Evolutionary conservation across 2,888 invertebrate genomes (phyloP).

Genomic region (Thera obeliscata): DNA sequence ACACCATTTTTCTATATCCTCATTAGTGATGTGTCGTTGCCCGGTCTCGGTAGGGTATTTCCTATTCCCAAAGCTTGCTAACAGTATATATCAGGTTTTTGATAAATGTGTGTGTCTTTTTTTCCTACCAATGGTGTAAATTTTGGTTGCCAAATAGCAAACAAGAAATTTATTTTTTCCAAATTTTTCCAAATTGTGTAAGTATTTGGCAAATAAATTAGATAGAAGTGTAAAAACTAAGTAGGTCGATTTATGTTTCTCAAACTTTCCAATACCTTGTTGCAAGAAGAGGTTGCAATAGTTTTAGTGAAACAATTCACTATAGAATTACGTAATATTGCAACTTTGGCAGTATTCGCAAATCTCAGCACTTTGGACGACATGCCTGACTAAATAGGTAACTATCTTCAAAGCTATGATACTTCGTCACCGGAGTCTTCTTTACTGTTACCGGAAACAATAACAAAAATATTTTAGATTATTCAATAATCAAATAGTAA

Average conservation of each 20-base stretch:
- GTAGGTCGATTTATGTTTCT: not conserved
- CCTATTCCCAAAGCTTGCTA: no score
- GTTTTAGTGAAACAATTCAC: constrained; percentile 63
- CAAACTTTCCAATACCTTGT: constrained; percentile 69
- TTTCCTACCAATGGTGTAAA: no score
- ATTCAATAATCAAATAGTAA: not conserved
- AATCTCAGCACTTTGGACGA: constrained; percentile 61
- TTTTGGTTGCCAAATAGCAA: no score
- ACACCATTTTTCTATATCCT: no score
- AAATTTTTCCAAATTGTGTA: no score
- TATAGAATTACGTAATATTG: constrained; percentile 61
- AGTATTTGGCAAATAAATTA: no score
- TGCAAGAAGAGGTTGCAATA: constrained; percentile 73
- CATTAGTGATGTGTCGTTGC: no score
- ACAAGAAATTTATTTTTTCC: no score
- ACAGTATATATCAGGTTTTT: no score
- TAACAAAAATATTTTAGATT: constrained; percentile 43
- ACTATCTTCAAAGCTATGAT: constrained; percentile 56
- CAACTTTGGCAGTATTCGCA: constrained; percentile 50
- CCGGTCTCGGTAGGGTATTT: no score
- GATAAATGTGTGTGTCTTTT: no score
- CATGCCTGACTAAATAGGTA: constrained; percentile 62
- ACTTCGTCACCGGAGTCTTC: constrained; percentile 68
- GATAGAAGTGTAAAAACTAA: no score
- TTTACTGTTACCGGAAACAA: constrained; percentile 68